These are phyloP conservation scores for Tarsius wallacei DNA, from an alignment of 2,797 vertebrate genomes.

Conservation along the genomic window DNA sequence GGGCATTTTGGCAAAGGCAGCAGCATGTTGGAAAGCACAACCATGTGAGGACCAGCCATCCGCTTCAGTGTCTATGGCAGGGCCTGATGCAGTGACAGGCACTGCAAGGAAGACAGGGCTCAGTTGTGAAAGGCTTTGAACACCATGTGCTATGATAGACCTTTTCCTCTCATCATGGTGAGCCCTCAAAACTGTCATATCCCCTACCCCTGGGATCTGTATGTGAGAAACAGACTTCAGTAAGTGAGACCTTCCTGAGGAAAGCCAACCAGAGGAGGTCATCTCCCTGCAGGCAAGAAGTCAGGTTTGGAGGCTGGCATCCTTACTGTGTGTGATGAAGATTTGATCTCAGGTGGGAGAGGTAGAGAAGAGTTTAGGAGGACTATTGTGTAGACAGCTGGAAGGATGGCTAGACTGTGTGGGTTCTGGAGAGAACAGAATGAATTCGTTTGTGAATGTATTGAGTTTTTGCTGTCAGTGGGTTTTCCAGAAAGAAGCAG, in stretches of 20 bases:
- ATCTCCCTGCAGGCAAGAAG: background rate
- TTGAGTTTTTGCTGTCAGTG: constrained; percentile 30
- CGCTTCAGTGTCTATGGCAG: background rate
- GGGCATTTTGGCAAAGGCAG: background rate
- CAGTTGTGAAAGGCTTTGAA: background rate
- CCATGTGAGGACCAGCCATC: background rate
- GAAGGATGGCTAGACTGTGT: background rate
- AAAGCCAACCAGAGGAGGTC: too few relatives aligned
- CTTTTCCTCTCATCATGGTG: background rate
- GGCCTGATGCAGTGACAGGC: background rate
- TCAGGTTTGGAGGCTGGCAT: background rate
- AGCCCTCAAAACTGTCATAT: background rate
- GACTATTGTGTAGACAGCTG: fast-evolving
- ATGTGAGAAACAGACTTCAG: background rate
- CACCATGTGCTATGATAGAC: background rate
- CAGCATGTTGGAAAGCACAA: background rate
- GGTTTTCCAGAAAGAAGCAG: background rate
- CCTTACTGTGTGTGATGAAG: background rate
- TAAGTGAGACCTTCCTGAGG: background rate
- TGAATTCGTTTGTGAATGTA: background rate
- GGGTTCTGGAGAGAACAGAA: background rate
- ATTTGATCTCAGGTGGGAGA: background rate
- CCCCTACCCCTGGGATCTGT: background rate
- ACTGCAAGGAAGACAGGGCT: background rate
- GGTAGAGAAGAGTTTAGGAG: background rate